Evolutionary conservation across 2,797 vertebrate species (phyloP).

Genomic region (Peromyscus attwateri): DNA sequence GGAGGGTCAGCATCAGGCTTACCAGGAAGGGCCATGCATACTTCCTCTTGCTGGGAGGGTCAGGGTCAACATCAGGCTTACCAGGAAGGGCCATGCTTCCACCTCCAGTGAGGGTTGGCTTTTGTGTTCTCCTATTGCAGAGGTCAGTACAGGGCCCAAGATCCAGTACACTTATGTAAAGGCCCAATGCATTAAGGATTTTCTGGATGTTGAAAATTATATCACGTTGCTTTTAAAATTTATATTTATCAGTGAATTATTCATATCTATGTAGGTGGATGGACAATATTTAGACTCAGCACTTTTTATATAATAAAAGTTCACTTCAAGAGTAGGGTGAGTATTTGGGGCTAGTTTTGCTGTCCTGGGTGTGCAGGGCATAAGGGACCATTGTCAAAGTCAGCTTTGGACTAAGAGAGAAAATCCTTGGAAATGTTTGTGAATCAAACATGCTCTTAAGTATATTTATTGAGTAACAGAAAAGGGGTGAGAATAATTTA

Average conservation of each 20-base stretch:
- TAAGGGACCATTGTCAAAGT: too few relatives aligned
- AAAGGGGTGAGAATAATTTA: neutral
- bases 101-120: neutral
- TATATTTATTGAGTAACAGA: neutral
- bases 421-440: neutral
- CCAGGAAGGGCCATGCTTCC: neutral
- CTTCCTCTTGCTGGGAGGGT: neutral
- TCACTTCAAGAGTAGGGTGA: neutral
- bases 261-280: slow-evolving; percentile 25
- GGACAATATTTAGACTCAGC: slow-evolving; percentile 60
- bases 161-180: slow-evolving; percentile 48
- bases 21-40: neutral
- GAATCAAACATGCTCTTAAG: neutral
- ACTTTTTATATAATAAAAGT: slow-evolving; percentile 62
- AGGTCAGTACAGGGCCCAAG: neutral
- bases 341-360: neutral
- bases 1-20: neutral
- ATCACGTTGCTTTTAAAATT: slow-evolving; percentile 58
- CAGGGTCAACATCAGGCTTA: neutral
- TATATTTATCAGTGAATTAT: slow-evolving; percentile 69
- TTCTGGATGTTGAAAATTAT: slow-evolving; percentile 33
- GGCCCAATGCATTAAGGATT: neutral
- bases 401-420: neutral
- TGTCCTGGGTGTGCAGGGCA: neutral
- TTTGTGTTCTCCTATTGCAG: neutral